Conservation (phyloP, 2,888 invertebrate species). For the Drosophila monieri region DNA sequence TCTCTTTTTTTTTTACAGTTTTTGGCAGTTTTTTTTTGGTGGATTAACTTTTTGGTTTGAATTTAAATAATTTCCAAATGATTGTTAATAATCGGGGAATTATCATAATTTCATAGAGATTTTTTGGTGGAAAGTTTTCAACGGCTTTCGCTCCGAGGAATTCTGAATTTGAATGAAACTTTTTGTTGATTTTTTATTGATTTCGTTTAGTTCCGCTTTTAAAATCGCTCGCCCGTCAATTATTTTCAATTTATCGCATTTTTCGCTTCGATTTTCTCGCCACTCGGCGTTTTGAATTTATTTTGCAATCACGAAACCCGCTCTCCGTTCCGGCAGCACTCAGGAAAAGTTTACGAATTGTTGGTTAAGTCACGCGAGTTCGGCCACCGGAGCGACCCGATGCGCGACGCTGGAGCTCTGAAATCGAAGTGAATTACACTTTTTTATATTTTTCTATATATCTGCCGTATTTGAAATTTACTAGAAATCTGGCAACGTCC, state of each 20-base stretch:
- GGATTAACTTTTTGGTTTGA: slow-evolving; percentile 29
- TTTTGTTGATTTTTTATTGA: neutral
- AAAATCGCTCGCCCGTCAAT: neutral
- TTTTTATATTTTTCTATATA: slow-evolving; percentile 2
- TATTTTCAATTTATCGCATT: neutral
- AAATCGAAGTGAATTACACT: slow-evolving; percentile 64
- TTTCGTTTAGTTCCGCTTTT: slow-evolving; percentile 11
- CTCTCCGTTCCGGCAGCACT: neutral
- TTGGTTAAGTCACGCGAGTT: slow-evolving; percentile 33
- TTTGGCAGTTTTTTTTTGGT: slow-evolving; percentile 20
- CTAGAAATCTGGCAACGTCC: neutral
- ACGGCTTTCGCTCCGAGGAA: neutral
- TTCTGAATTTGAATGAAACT: neutral
- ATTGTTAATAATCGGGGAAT: slow-evolving; percentile 25
- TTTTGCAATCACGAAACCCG: slow-evolving; percentile 1
- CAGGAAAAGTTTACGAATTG: slow-evolving; percentile 44
- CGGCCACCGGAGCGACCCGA: slow-evolving; percentile 62
- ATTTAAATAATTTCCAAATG: slow-evolving; percentile 35
- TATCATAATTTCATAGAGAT: slow-evolving; percentile 9
- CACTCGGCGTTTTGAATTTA: neutral
- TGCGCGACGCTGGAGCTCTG: slow-evolving; percentile 62
- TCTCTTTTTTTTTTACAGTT: slow-evolving; percentile 1
- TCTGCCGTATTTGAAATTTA: slow-evolving; percentile 1
- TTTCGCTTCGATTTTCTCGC: neutral
- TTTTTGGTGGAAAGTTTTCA: slow-evolving; percentile 13